A percentile compares a stretch with the other conserved stretches of the same genome.
Conservation (phyloP, 2,113 vertebrate genomes). For the Clarias magur region DNA sequence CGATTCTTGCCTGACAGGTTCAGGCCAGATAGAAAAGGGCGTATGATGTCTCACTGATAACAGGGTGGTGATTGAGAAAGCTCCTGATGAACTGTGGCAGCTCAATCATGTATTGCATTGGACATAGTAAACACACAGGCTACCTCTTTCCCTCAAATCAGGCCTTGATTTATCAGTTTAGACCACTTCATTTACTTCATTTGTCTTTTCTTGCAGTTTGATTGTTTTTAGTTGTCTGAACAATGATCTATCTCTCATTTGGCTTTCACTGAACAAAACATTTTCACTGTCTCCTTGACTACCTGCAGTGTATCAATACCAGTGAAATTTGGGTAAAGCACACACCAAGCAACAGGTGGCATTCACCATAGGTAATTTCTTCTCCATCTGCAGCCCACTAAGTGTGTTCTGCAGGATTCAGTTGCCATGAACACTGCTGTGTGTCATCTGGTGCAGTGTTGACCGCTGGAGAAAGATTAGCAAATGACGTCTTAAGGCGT, state of each 20-base stretch:
- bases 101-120: constrained; percentile 40
- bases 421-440: constrained; percentile 54
- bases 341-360: constrained; percentile 8
- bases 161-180: constrained; percentile 33
- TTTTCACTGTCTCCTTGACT: constrained; percentile 9
- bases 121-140: constrained; percentile 42
- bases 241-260: constrained; percentile 14
- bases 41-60: constrained; percentile 45
- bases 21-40: background rate
- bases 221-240: constrained; percentile 28
- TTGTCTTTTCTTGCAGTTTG: constrained; percentile 23
- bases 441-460: constrained; percentile 36
- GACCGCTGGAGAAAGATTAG: constrained; percentile 27
- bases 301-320: background rate
- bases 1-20: constrained; percentile 3
- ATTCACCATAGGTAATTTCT: constrained; percentile 33
- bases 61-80: constrained; percentile 47
- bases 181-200: constrained; percentile 45
- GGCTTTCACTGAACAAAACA: background rate
- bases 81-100: constrained; percentile 53
- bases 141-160: constrained; percentile 20
- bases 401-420: constrained; percentile 1
- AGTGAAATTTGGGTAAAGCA: constrained; percentile 12
- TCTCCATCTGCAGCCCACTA: constrained; percentile 18
- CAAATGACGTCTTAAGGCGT: constrained; percentile 21